Base-by-base conservation (phyloP, 2,113 vertebrate species). In the Clarias magur region DNA sequence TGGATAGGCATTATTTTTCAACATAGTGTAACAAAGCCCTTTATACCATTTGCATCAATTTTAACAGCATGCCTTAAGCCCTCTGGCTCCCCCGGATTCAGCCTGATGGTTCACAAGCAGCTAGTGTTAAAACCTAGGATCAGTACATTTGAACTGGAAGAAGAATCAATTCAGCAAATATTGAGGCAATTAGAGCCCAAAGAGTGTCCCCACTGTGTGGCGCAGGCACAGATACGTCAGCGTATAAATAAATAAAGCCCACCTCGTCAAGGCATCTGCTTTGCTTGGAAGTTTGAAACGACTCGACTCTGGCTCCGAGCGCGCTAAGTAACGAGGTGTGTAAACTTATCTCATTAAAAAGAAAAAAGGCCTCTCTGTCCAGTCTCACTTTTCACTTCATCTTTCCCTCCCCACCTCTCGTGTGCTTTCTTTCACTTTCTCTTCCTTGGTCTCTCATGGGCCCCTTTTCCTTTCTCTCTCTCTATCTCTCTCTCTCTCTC, bases 161-260 rank as follows among this genome's bases (percentile, higher is more conserved):
- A 88, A 70, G 93, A 94, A 95, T 94, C 94, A 95, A 94, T 94
- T 93, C 91, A 91, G 92, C 90, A 91, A 95, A 94, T 94, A 94
- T 92, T 92, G 93, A 93, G 91, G 92, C 93, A 94, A 94, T 95
- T 95, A 95, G 53, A 85, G 60, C 56, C 38, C 17, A 68, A 85
- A 86, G 59, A 86, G 85, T 86, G 87, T 76, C 82, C 82, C 83
- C 72, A 54, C 86, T 87, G 80, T 57, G 80, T 42, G 7, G 54
- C 42, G 11, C 80, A 60, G 80, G 59, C 68, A 76, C 57, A 67
- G 25, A 57, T 78, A 87, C 59, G 70, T 87, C 80, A 83, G 27
- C 93, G 92, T 93, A 94, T 94, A 94, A 94, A 93, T 94, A 92
- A 94, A 90, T 91, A 89, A 84, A 90, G 57, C 80, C 86, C 59